Percentiles rank a stretch among this genome's conserved stretches.
phyloP scores from a whole-genome alignment of 2,113 vertebrate species.

The Pteropus alecto region DNA sequence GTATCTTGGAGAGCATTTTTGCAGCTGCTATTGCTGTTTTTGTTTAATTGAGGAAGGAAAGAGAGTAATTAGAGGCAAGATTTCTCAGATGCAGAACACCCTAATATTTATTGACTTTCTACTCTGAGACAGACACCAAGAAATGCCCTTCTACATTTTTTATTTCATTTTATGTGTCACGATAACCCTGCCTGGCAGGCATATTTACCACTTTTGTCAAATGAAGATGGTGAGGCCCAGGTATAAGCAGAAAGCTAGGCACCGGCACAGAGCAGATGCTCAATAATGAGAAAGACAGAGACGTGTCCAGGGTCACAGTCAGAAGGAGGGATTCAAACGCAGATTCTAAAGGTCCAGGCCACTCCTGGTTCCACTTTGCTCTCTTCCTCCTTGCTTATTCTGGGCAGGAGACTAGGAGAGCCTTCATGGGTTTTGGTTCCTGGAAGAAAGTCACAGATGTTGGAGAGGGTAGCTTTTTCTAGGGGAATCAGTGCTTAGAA shows the following conservation, averaged over 20 bases:
- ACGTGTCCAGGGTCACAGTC: not conserved
- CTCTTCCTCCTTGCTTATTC: not conserved
- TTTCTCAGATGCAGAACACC: not conserved
- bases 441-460: not conserved
- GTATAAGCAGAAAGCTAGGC: not conserved
- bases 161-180: not conserved
- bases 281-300: not conserved
- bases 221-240: not conserved
- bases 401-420: not conserved
- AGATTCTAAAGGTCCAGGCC: not conserved
- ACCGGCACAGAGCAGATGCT: not conserved
- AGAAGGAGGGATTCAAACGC: not conserved
- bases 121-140: not conserved
- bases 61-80: not conserved
- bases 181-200: not conserved
- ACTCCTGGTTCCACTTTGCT: not conserved
- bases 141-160: not conserved
- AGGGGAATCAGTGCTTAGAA: not conserved
- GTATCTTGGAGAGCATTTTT: not conserved
- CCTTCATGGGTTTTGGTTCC: not conserved
- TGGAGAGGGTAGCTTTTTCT: not conserved
- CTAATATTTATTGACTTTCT: not conserved
- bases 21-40: not conserved
- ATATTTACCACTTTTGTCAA: not conserved
- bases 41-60: constrained; percentile 19